phyloP scores from a whole-genome alignment of 2,113 vertebrate genomes.

The Sterrhoptilus dennistouni region DNA sequence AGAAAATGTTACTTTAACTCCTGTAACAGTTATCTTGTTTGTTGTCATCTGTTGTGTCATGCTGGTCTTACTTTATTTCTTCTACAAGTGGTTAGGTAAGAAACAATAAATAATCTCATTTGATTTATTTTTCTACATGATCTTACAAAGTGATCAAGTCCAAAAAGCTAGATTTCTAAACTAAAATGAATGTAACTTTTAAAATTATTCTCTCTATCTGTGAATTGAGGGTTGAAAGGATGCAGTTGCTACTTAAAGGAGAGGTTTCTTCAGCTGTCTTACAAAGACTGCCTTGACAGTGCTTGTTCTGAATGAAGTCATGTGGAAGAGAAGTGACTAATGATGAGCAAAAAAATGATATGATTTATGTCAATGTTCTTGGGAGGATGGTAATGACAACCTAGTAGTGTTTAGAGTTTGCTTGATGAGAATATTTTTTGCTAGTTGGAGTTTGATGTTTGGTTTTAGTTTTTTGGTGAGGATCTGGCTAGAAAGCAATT shows the following conservation, averaged over 20 bases:
- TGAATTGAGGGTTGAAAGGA: background rate
- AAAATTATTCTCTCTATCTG: rapidly evolving
- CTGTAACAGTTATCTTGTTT: slow-evolving; percentile 86
- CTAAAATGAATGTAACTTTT: background rate
- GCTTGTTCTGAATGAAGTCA: background rate
- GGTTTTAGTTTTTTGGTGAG: background rate
- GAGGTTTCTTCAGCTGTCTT: background rate
- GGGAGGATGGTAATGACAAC: background rate
- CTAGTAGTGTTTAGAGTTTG: background rate
- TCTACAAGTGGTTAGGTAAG: slow-evolving; percentile 92
- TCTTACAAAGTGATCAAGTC: background rate
- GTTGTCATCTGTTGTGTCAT: slow-evolving; percentile 89
- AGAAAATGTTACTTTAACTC: slow-evolving; percentile 81
- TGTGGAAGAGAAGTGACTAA: background rate
- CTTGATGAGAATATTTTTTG: background rate
- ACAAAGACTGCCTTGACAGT: background rate
- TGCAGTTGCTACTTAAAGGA: background rate
- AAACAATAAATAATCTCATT: background rate
- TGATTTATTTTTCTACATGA: background rate
- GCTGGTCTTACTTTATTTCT: slow-evolving; percentile 94
- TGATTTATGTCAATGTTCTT: rapidly evolving
- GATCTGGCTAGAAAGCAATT: background rate
- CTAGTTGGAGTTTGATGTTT: background rate
- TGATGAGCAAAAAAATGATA: background rate
- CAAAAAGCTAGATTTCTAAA: background rate